Evolutionary conservation across 2,113 vertebrate species (phyloP).

Genomic region (Motacilla alba): DNA sequence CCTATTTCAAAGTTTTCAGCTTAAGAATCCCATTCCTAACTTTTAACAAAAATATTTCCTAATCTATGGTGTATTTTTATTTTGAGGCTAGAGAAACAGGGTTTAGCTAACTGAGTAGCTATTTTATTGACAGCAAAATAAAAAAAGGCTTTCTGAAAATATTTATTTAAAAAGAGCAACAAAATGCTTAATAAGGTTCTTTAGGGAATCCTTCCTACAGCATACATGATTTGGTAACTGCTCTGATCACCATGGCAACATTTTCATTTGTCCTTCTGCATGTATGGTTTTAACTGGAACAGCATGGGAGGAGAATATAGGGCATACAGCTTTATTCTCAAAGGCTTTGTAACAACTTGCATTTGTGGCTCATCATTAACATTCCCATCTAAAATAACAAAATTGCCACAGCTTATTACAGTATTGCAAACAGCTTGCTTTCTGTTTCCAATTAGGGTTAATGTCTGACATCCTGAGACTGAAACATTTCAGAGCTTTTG

Average conservation of each 20-base stretch:
- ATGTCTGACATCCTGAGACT: not conserved
- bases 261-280: slow-evolving; percentile 46
- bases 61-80: not conserved
- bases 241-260: slow-evolving; percentile 60
- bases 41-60: not conserved
- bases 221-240: slow-evolving; percentile 9
- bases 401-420: not conserved
- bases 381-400: slow-evolving; percentile 7
- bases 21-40: not conserved
- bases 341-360: slow-evolving; percentile 40
- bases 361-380: slow-evolving; percentile 27
- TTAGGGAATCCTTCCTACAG: slow-evolving; percentile 58
- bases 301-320: slow-evolving; percentile 43
- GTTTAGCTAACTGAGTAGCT: not conserved
- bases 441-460: not conserved
- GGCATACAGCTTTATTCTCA: slow-evolving; percentile 26
- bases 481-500: not conserved
- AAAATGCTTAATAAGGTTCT: slow-evolving; percentile 40
- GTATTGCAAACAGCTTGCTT: not conserved
- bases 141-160: slow-evolving; percentile 37
- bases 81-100: not conserved
- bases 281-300: slow-evolving; percentile 46
- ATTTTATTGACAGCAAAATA: not conserved
- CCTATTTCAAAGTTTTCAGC: not conserved
- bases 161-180: slow-evolving; percentile 10